These are phyloP conservation scores for Coccyzus lansbergi DNA, from an alignment of 2,797 vertebrate genomes.

Conservation along the genomic window DNA sequence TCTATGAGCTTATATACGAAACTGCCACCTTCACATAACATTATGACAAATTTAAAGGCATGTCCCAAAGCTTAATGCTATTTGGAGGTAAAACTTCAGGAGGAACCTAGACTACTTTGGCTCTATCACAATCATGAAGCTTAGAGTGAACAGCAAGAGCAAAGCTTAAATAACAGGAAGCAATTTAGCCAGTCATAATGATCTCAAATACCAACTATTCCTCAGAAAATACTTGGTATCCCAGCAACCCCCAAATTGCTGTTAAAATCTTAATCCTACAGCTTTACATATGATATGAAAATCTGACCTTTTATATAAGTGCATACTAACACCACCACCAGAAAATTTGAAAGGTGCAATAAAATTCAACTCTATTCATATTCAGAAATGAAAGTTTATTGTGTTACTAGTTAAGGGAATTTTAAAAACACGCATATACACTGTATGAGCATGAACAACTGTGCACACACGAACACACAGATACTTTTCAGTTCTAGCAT, in stretches of 20 bases:
- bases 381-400: not conserved
- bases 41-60: not conserved
- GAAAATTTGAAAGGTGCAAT: not conserved
- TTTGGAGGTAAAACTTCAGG: not conserved
- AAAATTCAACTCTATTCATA: not conserved
- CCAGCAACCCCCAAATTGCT: slow-evolving; percentile 43
- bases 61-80: not conserved
- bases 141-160: slow-evolving; percentile 2
- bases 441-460: not conserved
- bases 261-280: slow-evolving; percentile 48
- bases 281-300: slow-evolving; percentile 9
- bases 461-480: not conserved
- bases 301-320: not conserved
- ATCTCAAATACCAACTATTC: slow-evolving; percentile 43
- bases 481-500: not conserved
- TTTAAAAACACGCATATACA: not conserved
- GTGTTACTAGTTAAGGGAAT: not conserved
- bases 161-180: slow-evolving; percentile 34
- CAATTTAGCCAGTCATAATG: not conserved
- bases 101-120: not conserved
- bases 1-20: not conserved
- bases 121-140: not conserved
- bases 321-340: not conserved
- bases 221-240: not conserved
- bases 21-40: not conserved